These are phyloP conservation scores for Caenorhabditis sp. DNA, from an alignment of 2,888 invertebrate species.

Conservation along the genomic window DNA sequence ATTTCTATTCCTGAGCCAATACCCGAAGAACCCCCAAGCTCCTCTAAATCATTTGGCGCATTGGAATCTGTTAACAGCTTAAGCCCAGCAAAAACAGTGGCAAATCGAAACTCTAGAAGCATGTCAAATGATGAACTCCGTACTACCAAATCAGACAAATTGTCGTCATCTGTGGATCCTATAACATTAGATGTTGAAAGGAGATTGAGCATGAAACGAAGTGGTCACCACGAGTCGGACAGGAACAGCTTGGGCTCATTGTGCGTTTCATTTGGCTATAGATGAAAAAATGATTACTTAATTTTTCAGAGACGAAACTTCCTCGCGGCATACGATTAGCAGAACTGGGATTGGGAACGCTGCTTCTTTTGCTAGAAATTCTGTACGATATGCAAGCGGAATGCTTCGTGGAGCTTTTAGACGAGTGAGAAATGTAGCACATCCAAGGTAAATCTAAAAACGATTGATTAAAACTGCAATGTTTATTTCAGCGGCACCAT, in stretches of 20 bases:
- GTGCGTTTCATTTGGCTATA: slow-evolving; percentile 11
- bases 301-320: slow-evolving; percentile 58
- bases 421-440: slow-evolving; percentile 69
- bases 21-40: slow-evolving; percentile 30
- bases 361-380: slow-evolving; percentile 67
- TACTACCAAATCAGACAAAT: slow-evolving; percentile 26
- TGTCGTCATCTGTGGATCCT: slow-evolving; percentile 76
- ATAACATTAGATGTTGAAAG: slow-evolving; percentile 80
- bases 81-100: slow-evolving; percentile 27
- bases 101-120: slow-evolving; percentile 44
- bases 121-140: slow-evolving; percentile 58
- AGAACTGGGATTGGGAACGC: slow-evolving; percentile 66
- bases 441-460: slow-evolving; percentile 58
- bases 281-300: not conserved
- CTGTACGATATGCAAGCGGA: slow-evolving; percentile 70
- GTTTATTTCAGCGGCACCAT: slow-evolving; percentile 7
- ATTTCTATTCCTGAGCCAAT: slow-evolving; percentile 14
- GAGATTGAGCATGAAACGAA: slow-evolving; percentile 80
- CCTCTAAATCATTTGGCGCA: slow-evolving; percentile 27
- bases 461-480: not conserved
- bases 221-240: slow-evolving; percentile 65
- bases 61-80: slow-evolving; percentile 29
- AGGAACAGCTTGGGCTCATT: slow-evolving; percentile 35
- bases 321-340: slow-evolving; percentile 49
- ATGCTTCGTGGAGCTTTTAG: slow-evolving; percentile 74